A percentile compares a stretch with the other conserved stretches of the same genome.
phyloP scores from a whole-genome alignment of 2,888 invertebrate genomes.

The Orthosia gracilis region DNA sequence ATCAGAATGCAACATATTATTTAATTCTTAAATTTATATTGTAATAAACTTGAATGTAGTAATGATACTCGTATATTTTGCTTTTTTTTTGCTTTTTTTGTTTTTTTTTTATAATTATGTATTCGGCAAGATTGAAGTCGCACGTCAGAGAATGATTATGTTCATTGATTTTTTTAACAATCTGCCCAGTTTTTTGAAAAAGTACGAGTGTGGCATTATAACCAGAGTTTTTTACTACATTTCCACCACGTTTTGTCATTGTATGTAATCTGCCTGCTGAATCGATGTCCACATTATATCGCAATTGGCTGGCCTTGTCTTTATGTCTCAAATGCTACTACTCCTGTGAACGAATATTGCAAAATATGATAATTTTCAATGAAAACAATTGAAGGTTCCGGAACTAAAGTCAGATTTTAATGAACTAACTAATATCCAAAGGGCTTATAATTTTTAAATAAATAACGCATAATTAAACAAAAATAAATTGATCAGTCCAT shows the following conservation, averaged over 20 bases:
- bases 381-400: background rate
- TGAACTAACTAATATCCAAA: no score
- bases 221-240: slow-evolving; percentile 59
- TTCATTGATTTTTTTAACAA: slow-evolving; percentile 59
- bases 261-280: slow-evolving; percentile 21
- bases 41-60: no score
- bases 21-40: no score
- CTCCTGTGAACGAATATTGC: slow-evolving; percentile 16
- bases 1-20: no score
- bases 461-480: background rate
- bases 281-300: slow-evolving; percentile 37
- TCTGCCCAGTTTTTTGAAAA: slow-evolving; percentile 40
- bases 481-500: background rate
- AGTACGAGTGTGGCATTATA: slow-evolving; percentile 73
- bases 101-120: no score
- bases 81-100: no score
- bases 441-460: no score
- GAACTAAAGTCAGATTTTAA: background rate
- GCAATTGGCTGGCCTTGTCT: slow-evolving; percentile 31
- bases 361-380: background rate
- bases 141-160: slow-evolving; percentile 57
- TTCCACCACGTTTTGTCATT: slow-evolving; percentile 43
- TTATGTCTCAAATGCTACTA: slow-evolving; percentile 25
- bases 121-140: no score
- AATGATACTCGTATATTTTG: no score